phyloP scores from a whole-genome alignment of 2,888 invertebrate species.

The Corythucha ciliata region DNA sequence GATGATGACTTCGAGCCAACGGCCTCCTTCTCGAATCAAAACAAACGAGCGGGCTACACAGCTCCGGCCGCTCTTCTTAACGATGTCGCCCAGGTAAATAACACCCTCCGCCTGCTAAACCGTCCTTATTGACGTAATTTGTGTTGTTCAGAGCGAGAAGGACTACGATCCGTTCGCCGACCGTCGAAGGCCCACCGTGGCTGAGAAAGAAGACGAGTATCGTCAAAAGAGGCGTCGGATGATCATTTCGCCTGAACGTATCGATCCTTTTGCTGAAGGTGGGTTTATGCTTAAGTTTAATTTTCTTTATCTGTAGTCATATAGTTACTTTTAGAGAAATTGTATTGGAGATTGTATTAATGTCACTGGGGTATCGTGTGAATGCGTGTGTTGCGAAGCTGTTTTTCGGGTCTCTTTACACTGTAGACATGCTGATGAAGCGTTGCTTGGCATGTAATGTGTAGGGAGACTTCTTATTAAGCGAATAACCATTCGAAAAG shows the following conservation, averaged over 20 bases:
- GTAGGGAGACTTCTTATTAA: constrained; percentile 49
- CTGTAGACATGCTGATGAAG: too few species aligned
- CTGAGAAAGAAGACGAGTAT: constrained; percentile 96
- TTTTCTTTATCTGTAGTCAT: too few species aligned
- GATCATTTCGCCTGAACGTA: constrained; percentile 92
- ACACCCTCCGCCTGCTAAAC: constrained; percentile 14
- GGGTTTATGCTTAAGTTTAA: too few species aligned
- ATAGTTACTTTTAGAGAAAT: too few species aligned
- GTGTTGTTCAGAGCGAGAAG: constrained; percentile 61
- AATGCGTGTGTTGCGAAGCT: constrained; percentile 30
- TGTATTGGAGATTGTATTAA: not conserved
- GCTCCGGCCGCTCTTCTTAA: constrained; percentile 82
- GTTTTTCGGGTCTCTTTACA: too few species aligned
- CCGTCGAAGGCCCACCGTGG: constrained; percentile 80
- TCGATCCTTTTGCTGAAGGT: constrained; percentile 98
- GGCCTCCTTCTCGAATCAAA: constrained; percentile 53
- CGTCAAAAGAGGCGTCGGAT: constrained; percentile 75
- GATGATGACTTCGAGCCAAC: constrained; percentile 78
- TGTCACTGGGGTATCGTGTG: constrained; percentile 14
- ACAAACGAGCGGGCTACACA: constrained; percentile 66
- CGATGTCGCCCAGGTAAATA: constrained; percentile 73
- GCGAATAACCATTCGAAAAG: too few species aligned
- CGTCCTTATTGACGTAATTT: not conserved
- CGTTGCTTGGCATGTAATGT: too few species aligned
- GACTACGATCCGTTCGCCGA: constrained; percentile 94